phyloP scores from a whole-genome alignment of 2,888 invertebrate species.

The Anthoptus insignis region DNA sequence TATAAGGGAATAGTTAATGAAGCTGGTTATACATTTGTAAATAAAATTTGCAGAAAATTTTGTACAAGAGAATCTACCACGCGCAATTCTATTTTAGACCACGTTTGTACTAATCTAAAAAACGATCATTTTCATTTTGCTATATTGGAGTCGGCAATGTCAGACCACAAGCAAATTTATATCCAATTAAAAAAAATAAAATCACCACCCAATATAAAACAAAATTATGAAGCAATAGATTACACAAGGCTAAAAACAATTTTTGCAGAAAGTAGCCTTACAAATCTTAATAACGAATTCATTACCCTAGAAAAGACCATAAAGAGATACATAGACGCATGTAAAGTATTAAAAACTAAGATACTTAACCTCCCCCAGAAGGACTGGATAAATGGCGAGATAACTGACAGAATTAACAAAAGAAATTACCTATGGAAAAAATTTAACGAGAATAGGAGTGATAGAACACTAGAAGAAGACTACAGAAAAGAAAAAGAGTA shows the following conservation, averaged over 20 bases:
- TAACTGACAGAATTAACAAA: slow-evolving; percentile 25
- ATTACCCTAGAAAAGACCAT: slow-evolving; percentile 9
- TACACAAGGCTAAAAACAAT: slow-evolving; percentile 13
- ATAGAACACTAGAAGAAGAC: slow-evolving; percentile 8
- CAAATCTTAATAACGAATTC: background rate
- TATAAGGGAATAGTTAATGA: slow-evolving; percentile 4
- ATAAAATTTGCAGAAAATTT: slow-evolving; percentile 43
- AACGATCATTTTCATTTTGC: slow-evolving; percentile 45
- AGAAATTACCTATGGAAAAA: slow-evolving; percentile 27
- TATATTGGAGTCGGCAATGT: slow-evolving; percentile 44
- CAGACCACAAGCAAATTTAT: slow-evolving; percentile 51
- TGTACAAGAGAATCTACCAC: slow-evolving; percentile 44
- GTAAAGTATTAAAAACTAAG: slow-evolving; percentile 32
- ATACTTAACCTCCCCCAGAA: slow-evolving; percentile 25
- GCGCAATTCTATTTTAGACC: slow-evolving; percentile 49
- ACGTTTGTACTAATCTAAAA: slow-evolving; percentile 45
- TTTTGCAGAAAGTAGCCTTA: background rate
- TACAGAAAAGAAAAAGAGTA: slow-evolving; percentile 12
- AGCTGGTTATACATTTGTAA: slow-evolving; percentile 39
- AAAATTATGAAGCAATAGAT: slow-evolving; percentile 29
- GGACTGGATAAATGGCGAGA: slow-evolving; percentile 36
- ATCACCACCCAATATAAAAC: slow-evolving; percentile 1
- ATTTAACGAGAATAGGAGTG: slow-evolving; percentile 4
- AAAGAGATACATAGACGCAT: background rate
- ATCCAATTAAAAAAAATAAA: slow-evolving; percentile 34